Base-by-base conservation (phyloP, 2,888 invertebrate genomes). In the Coenonympha arcania region DNA sequence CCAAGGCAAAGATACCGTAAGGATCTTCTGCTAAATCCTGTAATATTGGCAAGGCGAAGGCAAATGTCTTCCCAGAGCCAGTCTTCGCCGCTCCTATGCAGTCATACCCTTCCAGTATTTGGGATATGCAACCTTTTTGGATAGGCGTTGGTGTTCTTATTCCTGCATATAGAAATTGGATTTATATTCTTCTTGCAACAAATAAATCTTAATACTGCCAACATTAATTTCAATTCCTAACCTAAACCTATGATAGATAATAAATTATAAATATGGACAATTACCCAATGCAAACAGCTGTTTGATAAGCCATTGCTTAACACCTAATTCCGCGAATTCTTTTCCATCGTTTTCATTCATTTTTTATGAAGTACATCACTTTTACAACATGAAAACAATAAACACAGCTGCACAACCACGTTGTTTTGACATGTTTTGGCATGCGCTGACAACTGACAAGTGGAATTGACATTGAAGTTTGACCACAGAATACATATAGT, bases 11-110 rank as follows among this genome's bases (percentile, higher is more conserved):
- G 71, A 99, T 96, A 48, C 98, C 98, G 75, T 94, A 96, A 0
- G 98, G 98, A 78, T 99, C 98, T 69, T 96, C 93, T 51, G 94
- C 94, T 20, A 99, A 84, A 69, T 92, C 91, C 73, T 98, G 96
- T 37, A 99, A 75, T 64, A 99, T 95, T 0, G 98, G 98, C 46
- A 99, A 76, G 0, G 96, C 98, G 88, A 99, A 99, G 0, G 99
- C 97, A 67, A 99, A 91, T 0, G 99, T 99, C 87, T 99, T 99
- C 1, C 99, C 99, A 48, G 97, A 98, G 9, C 99, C 99, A 6
- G 99, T 99, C 78, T 98, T 97, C 0, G 98, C 97, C 63, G 96
- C 96, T 6, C 97, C 99, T 56, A 99, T 93, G 63, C 96, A 96
- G 83, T 98, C 95, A 61, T 89, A 87, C 0, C 96, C 96, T 51